A percentile compares a stretch with the other conserved stretches of the same genome.
Conservation (phyloP, 1,140 invertebrate species). For the Camponotus vicinus region DNA sequence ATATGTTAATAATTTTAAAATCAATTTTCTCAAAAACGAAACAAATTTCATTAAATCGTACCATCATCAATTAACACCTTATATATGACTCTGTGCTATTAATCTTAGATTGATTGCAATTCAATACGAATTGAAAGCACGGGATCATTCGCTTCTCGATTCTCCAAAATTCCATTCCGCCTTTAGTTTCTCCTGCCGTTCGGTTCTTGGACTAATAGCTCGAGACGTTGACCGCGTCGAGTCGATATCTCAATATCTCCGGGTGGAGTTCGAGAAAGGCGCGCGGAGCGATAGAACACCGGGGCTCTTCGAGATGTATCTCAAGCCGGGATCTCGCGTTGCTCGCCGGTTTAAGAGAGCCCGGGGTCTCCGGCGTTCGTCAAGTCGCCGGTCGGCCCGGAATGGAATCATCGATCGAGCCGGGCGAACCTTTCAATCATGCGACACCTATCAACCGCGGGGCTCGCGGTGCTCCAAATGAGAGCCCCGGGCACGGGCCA, state of each 20-base stretch:
- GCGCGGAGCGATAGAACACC: conserved; percentile 29
- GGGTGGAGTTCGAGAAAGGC: conserved; percentile 69
- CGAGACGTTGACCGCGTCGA: conserved; percentile 69
- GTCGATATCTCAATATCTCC: conserved; percentile 81
- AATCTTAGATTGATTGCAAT: neutral
- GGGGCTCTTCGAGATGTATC: conserved; percentile 57
- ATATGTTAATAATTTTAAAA: no score
- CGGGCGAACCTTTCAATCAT: conserved; percentile 81
- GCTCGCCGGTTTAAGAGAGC: conserved; percentile 59
- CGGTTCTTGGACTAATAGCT: conserved; percentile 73
- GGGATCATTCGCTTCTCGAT: neutral
- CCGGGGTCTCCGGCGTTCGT: conserved; percentile 7
- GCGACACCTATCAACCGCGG: conserved; percentile 79
- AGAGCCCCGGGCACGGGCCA: conserved; percentile 36
- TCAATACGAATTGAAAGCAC: neutral
- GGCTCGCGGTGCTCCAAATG: conserved; percentile 74
- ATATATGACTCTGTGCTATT: neutral
- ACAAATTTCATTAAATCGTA: no score
- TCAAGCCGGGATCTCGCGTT: conserved; percentile 53
- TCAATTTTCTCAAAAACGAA: no score
- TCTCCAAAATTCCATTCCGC: neutral
- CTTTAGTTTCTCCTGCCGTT: neutral
- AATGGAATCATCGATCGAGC: conserved; percentile 82
- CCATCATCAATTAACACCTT: no score
- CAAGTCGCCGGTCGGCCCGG: conserved; percentile 63